Base-by-base conservation (phyloP, 2,888 invertebrate genomes). In the Chrysodeixis includens region DNA sequence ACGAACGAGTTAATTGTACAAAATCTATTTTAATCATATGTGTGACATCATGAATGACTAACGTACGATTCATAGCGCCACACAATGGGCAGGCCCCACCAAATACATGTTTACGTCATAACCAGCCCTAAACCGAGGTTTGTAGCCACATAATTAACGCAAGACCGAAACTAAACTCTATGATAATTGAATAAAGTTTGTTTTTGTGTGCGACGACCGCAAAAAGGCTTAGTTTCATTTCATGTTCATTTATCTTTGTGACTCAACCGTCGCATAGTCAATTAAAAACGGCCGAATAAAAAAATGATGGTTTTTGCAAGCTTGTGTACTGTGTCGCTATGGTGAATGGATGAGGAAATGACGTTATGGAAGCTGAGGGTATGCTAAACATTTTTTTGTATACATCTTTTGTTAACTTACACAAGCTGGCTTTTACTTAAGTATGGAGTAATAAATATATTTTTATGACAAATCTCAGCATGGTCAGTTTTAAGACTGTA, bases 41-140 rank as follows among this genome's bases (percentile, higher is more conserved):
- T 66, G 54, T 79, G 75, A 71, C 70, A 53, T 54, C 53, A 61
- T 71, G 65, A 81, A 73, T 78, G 64, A 76, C 49, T 79, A 64
- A 79, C 70, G 74, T 69, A 82, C 73, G 71, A 74, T 69, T 74
- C 70, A 74, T 58, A 73, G 65, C 58, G 53, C 54, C 69, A 62
- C 60, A 82, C 80, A 79, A 84, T 82, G 66, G 74, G 66, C 60
- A 60, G 60, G 83, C 83, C 78, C 80, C 88, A 85, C 88, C 85
- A 87, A 88, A 86, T 81, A 78, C 88, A 68, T 88, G 88, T 88
- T 79, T 79, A 77, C 76, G 86, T 87, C 88, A 83, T 66, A 67
- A 69, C 73, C 88, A 87, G 82, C 51, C 71, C 35, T 69, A 76
- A 74, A 76, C 71, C 67, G 72, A 74, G 74, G 70, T 62, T 73